Evolutionary conservation across 2,888 invertebrate species (phyloP).

Genomic region (Eupeodes luniger): DNA sequence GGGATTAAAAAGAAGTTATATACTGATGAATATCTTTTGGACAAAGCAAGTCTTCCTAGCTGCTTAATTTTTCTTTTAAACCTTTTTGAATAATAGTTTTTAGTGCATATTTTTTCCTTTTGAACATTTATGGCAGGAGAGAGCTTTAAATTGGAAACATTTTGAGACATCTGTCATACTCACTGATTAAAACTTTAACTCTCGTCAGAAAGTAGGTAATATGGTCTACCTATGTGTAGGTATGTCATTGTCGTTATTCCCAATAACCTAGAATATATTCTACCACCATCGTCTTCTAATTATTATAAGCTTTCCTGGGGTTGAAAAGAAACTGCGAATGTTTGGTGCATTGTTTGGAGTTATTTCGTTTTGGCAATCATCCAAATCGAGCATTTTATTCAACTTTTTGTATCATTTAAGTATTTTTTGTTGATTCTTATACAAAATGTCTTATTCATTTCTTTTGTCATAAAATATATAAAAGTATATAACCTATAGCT

Average conservation of each 20-base stretch:
- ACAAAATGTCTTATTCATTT: constrained; percentile 25
- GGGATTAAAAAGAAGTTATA: neutral
- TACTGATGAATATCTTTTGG: neutral
- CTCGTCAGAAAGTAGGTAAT: neutral
- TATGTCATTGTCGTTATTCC: neutral
- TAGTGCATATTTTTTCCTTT: too few relatives aligned
- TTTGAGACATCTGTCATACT: constrained; percentile 48
- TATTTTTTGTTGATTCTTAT: constrained; percentile 7
- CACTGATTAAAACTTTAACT: constrained; percentile 46
- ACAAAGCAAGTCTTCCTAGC: neutral
- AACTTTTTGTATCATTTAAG: neutral
- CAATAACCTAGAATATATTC: constrained; percentile 51
- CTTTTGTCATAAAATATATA: neutral
- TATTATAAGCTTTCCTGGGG: neutral
- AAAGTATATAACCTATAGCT: constrained; percentile 3
- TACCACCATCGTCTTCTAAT: neutral
- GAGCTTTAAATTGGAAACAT: neutral
- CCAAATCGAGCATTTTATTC: constrained; percentile 60
- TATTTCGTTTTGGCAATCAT: constrained; percentile 70
- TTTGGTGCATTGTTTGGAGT: constrained; percentile 54
- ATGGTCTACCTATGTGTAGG: neutral
- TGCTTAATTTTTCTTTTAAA: neutral
- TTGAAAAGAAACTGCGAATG: neutral
- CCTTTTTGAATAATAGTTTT: too few relatives aligned
- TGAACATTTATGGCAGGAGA: too few relatives aligned